Evolutionary conservation across 2,888 invertebrate species (phyloP).

Genomic region (Leucoptera coffeella): DNA sequence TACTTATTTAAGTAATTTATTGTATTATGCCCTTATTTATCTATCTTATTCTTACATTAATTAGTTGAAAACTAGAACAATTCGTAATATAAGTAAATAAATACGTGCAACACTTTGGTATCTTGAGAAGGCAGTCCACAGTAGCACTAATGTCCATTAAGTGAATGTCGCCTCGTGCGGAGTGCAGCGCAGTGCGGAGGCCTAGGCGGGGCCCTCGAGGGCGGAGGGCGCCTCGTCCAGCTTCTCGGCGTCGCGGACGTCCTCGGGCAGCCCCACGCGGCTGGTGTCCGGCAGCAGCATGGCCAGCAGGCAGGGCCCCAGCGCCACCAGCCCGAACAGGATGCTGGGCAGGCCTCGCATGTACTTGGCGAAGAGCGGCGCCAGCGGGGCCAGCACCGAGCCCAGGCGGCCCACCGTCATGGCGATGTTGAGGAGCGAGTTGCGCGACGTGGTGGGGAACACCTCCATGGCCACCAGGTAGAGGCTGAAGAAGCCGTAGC

Average conservation of each 20-base stretch:
- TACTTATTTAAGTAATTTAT: no score
- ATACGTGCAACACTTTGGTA: no score
- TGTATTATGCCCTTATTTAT: no score
- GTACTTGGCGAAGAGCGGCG: constrained; percentile 56
- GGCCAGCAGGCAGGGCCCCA: constrained; percentile 24
- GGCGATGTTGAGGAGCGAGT: constrained; percentile 59
- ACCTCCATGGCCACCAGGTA: constrained; percentile 63
- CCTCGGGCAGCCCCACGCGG: constrained; percentile 20
- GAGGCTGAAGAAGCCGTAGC: constrained; percentile 58
- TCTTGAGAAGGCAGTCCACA: no score
- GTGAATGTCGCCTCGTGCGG: no score
- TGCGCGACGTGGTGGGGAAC: constrained; percentile 62
- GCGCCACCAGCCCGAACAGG: constrained; percentile 24
- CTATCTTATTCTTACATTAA: no score
- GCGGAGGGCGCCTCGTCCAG: constrained; percentile 15
- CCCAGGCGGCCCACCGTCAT: constrained; percentile 61
- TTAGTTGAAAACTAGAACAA: no score
- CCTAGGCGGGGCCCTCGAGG: no score
- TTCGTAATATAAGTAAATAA: no score
- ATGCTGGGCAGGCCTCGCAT: constrained; percentile 29
- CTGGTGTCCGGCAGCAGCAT: constrained; percentile 33
- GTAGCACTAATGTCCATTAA: no score
- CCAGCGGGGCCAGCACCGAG: constrained; percentile 60
- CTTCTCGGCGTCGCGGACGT: constrained; percentile 22
- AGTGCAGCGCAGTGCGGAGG: no score